These are phyloP conservation scores for Sinhomidia bicolor DNA, from an alignment of 2,888 invertebrate genomes.

Conservation along the genomic window DNA sequence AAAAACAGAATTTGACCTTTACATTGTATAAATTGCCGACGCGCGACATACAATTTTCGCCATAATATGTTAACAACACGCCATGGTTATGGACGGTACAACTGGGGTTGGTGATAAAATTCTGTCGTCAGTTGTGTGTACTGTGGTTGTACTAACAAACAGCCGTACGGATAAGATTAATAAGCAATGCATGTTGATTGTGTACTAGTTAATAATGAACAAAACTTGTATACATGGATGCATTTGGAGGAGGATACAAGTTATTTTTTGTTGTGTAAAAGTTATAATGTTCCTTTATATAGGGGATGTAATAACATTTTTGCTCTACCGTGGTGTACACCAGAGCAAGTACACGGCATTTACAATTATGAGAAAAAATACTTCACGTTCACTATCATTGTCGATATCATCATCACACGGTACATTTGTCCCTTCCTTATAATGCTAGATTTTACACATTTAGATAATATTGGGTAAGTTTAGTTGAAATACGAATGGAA, in stretches of 20 bases:
- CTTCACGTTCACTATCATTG: slow-evolving; percentile 56
- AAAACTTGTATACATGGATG: slow-evolving; percentile 27
- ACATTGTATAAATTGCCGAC: too few species aligned
- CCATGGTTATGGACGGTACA: too few species aligned
- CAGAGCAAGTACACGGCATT: slow-evolving; percentile 32
- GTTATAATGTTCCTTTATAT: slow-evolving; percentile 1
- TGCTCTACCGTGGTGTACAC: neutral
- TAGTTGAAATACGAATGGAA: slow-evolving; percentile 10
- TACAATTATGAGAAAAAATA: slow-evolving; percentile 35
- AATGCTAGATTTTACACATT: slow-evolving; percentile 29
- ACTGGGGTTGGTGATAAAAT: too few species aligned
- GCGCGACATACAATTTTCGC: too few species aligned
- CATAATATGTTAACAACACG: too few species aligned
- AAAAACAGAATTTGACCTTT: too few species aligned
- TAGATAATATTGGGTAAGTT: slow-evolving; percentile 35
- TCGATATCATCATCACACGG: slow-evolving; percentile 52
- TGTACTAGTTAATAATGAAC: neutral
- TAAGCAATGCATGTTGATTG: neutral
- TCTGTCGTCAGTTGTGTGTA: neutral
- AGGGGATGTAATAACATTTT: neutral
- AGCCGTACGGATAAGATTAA: neutral
- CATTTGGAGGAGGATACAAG: slow-evolving; percentile 29
- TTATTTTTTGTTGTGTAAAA: neutral
- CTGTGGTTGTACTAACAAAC: neutral
- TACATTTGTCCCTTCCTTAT: slow-evolving; percentile 62